phyloP scores from a whole-genome alignment of 2,888 invertebrate species.

The Harmothoe impar region DNA sequence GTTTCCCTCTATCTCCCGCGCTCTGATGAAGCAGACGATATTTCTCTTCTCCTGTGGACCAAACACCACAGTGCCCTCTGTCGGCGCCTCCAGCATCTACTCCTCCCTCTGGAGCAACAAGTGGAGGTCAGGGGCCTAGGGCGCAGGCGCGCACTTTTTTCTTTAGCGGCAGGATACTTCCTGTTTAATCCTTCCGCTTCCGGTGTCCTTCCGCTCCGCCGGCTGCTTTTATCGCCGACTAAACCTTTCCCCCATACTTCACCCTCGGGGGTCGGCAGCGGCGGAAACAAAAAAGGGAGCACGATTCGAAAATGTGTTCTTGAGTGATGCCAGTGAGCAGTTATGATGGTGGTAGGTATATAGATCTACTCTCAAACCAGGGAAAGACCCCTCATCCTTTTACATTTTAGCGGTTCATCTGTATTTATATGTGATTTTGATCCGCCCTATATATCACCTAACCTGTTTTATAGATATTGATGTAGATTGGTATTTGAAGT shows the following conservation, averaged over 20 bases:
- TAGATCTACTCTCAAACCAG: neutral
- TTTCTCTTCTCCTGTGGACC: neutral
- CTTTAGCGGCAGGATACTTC: slow-evolving; percentile 5
- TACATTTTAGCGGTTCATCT: too few relatives aligned
- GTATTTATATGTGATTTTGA: too few relatives aligned
- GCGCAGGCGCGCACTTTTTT: slow-evolving; percentile 14
- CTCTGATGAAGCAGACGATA: slow-evolving; percentile 23
- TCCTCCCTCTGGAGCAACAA: slow-evolving; percentile 15
- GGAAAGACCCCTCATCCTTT: neutral
- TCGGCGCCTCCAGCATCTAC: neutral
- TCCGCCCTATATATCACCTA: too few relatives aligned
- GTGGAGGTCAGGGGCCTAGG: slow-evolving; percentile 24
- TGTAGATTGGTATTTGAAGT: too few relatives aligned
- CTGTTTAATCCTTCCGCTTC: slow-evolving; percentile 43
- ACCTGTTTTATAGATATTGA: too few relatives aligned
- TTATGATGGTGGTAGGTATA: neutral
- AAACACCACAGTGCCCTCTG: neutral
- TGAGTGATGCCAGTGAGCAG: neutral
- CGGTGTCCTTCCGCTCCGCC: slow-evolving; percentile 18
- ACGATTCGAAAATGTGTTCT: neutral
- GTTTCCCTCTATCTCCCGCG: neutral
- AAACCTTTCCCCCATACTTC: slow-evolving; percentile 13
- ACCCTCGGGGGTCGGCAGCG: neutral
- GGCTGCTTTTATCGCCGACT: neutral
- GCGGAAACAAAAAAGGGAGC: neutral